phyloP scores from a whole-genome alignment of 2,113 vertebrate species.

The Lagopus muta region DNA sequence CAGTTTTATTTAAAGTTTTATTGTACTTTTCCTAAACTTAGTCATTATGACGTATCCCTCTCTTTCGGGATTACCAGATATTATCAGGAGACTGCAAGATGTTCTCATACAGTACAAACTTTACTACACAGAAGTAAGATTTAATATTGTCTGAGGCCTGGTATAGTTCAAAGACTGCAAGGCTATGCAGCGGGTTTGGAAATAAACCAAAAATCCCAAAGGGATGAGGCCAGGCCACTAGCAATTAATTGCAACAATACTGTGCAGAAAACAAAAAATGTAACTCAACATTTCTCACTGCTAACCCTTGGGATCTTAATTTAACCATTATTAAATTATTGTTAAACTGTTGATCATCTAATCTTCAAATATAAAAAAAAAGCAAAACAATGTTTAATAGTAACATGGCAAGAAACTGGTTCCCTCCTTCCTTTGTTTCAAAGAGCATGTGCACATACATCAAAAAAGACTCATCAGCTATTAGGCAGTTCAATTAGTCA shows the following conservation, averaged over 20 bases:
- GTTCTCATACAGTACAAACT: not conserved
- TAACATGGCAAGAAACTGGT: not conserved
- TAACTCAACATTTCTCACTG: not conserved
- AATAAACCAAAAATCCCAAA: slow-evolving; percentile 44
- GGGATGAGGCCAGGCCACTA: not conserved
- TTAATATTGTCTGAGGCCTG: slow-evolving; percentile 4
- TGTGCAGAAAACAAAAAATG: slow-evolving; percentile 15
- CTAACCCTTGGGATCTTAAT: not conserved
- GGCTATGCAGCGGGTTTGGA: slow-evolving; percentile 44
- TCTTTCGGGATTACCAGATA: not conserved
- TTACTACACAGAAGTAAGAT: not conserved
- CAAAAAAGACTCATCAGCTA: not conserved
- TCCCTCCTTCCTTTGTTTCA: not conserved
- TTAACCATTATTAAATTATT: not conserved
- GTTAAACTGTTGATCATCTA: not conserved
- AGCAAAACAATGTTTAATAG: not conserved
- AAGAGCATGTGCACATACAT: not conserved
- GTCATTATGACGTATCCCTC: not conserved
- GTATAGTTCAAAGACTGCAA: not conserved
- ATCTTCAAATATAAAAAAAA: not conserved
- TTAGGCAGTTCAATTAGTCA: not conserved
- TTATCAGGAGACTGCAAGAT: not conserved
- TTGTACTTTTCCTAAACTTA: not conserved
- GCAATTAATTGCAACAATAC: not conserved
- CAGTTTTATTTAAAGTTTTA: not conserved